Base-by-base conservation (phyloP, 2,888 invertebrate genomes). In the Blastobasis adustella region DNA sequence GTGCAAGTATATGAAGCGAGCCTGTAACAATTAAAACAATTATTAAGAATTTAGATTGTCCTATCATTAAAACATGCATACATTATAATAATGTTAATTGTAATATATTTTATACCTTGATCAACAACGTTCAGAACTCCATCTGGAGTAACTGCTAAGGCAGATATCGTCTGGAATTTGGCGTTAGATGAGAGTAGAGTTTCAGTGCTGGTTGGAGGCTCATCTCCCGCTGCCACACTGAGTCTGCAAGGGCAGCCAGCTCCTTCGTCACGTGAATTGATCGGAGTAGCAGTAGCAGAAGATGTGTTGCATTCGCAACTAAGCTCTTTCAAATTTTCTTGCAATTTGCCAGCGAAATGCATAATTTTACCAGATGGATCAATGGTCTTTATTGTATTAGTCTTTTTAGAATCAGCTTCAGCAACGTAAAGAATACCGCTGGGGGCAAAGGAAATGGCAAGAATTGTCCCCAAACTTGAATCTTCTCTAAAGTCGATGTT, bases 101-200 rank as follows among this genome's bases (percentile, higher is more conserved):
- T 40, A 9, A 8, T 40, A 9, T 40, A 9, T 40, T 8, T 40
- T 1, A 90, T 78, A 86, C 95, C 95, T 91, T 97, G 96, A 89
- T 99, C 99, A 43, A 98, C 97, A 49, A 99, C 94, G 82, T 98
- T 96, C 46, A 99, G 90, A 52, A 97, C 95, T n/a, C 98, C 98
- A 76, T 98, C 97, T 41, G 98, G 97, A 39, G 98, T 96, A 43
- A 98, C 97, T 8, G 97, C 95, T 45, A 99, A 90, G 8, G 98
- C 96, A 43, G 95, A 95, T 73, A 96, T 95, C 5, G 95, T 93
- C 66, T 94, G 95, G 83, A 98, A 96, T 73, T 95, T 93, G 0
- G 97, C 96, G 74, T 97, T 97, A 5, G 96, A 96, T 1, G 97
- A 97, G 36, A 97, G 82, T 58, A 97, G 82, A 37, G 96, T 96